A percentile compares a stretch with the other conserved stretches of the same genome.
Conservation (phyloP, 2,113 vertebrate species). For the Ctenodactylus gundi region DNA sequence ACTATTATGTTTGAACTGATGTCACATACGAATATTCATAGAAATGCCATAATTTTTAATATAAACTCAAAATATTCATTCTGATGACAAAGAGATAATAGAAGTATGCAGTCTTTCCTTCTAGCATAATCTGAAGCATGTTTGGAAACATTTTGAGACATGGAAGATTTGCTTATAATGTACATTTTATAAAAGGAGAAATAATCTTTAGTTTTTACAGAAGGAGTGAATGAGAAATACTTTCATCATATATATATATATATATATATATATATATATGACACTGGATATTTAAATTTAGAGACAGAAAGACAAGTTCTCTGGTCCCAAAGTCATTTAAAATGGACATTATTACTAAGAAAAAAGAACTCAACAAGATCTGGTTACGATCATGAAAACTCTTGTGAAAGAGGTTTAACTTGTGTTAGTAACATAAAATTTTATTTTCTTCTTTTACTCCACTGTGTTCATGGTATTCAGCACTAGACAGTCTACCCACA, state of each 20-base stretch:
- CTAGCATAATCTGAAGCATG: background rate
- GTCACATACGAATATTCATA: background rate
- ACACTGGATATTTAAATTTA: background rate
- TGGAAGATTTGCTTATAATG: background rate
- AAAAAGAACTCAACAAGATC: background rate
- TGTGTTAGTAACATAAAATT: background rate
- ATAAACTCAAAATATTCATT: background rate
- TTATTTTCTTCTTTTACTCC: background rate
- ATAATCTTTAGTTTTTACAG: background rate
- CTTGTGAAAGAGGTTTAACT: background rate
- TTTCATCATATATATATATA: background rate
- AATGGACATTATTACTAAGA: background rate
- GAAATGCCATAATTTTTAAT: background rate
- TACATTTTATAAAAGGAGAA: slow-evolving; percentile 12
- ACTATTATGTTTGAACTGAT: background rate
- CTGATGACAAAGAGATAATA: background rate
- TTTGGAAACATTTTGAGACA: background rate
- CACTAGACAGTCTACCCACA: background rate
- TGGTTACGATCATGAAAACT: background rate
- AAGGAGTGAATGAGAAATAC: background rate
- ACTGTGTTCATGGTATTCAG: background rate
- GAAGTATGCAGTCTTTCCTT: background rate
- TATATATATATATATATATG: background rate
- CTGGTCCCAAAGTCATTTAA: background rate
- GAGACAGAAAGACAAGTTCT: background rate